Evolutionary conservation across 2,888 invertebrate genomes (phyloP).

Genomic region (Ormyrus labotus): DNA sequence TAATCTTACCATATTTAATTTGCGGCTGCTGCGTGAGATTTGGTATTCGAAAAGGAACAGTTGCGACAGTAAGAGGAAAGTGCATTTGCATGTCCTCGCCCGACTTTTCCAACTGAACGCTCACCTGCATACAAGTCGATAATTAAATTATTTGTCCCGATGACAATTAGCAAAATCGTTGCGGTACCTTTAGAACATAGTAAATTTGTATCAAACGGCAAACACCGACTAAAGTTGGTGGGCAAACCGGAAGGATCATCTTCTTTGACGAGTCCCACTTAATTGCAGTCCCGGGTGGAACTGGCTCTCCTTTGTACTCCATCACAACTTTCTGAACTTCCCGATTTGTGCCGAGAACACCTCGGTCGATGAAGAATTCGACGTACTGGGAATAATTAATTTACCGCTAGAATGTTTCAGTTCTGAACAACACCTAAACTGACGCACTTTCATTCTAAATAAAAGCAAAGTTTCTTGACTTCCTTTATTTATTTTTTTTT

Average conservation of each 20-base stretch:
- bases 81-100: conserved; percentile 84
- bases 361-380: conserved; percentile 86
- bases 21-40: conserved; percentile 80
- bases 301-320: conserved; percentile 83
- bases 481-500: background rate
- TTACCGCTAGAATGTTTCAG: no score
- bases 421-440: background rate
- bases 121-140: conserved; percentile 77
- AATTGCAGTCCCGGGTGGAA: conserved; percentile 79
- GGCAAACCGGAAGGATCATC: conserved; percentile 85
- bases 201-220: conserved; percentile 85
- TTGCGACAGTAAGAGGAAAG: conserved; percentile 86
- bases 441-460: background rate
- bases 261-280: conserved; percentile 83
- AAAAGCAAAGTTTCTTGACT: background rate
- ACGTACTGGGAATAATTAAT: conserved; percentile 78
- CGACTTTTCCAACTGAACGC: conserved; percentile 83
- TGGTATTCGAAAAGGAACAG: conserved; percentile 84
- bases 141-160: background rate
- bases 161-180: background rate
- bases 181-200: conserved; percentile 83
- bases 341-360: conserved; percentile 84
- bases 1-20: conserved; percentile 81
- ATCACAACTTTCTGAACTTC: conserved; percentile 83
- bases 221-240: conserved; percentile 84